Evolutionary conservation across 2,797 vertebrate species (phyloP).

Genomic region (Pempheris klunzingeri): DNA sequence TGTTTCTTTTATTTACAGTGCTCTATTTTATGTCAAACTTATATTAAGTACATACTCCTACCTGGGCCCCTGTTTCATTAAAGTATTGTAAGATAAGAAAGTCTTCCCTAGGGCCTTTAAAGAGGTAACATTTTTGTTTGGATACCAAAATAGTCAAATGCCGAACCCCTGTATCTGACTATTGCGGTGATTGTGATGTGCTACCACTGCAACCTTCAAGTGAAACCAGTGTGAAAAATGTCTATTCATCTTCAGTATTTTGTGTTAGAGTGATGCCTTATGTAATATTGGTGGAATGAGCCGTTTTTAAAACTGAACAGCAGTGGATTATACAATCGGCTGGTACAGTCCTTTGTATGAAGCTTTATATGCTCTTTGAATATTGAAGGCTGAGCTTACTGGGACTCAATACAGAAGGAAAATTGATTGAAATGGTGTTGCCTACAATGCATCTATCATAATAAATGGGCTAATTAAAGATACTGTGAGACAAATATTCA

Average conservation of each 20-base stretch:
- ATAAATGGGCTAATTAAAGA: slow-evolving; percentile 43
- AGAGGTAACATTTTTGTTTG: not conserved
- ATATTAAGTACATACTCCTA: not conserved
- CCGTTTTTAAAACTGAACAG: slow-evolving; percentile 6
- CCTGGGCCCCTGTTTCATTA: not conserved
- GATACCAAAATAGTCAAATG: not conserved
- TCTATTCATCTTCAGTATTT: not conserved
- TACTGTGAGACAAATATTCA: slow-evolving; percentile 27
- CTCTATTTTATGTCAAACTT: too few species aligned
- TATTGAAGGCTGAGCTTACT: slow-evolving; percentile 9
- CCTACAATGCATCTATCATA: slow-evolving; percentile 30
- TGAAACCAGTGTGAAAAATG: not conserved
- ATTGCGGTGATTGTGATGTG: not conserved
- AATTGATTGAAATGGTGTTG: slow-evolving; percentile 22
- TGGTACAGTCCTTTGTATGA: slow-evolving; percentile 4
- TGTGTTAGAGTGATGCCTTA: not conserved
- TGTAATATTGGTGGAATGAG: not conserved
- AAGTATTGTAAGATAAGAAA: not conserved
- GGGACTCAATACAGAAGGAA: slow-evolving; percentile 9
- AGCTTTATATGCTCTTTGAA: slow-evolving; percentile 7
- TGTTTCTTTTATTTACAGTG: too few species aligned
- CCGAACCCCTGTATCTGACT: not conserved
- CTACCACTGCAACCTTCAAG: not conserved
- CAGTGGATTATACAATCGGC: not conserved
- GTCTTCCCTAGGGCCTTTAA: too few species aligned